Conservation (phyloP, 2,888 invertebrate genomes). For the Pogonocherus hispidulus region DNA sequence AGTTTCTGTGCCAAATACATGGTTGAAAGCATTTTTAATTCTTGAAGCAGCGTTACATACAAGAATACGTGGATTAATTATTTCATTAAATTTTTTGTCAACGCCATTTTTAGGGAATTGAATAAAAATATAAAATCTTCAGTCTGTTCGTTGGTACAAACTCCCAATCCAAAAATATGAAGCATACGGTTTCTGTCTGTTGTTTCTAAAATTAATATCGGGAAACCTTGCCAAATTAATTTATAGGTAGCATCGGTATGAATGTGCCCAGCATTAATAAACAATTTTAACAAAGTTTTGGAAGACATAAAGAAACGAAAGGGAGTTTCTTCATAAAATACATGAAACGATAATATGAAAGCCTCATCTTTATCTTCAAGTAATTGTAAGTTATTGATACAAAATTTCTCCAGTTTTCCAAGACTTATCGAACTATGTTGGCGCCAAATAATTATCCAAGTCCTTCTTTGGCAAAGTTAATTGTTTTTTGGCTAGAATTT, state of each 20-base stretch:
- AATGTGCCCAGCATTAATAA: conserved; percentile 18
- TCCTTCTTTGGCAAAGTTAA: conserved; percentile 30
- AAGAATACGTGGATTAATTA: conserved; percentile 42
- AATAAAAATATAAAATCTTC: conserved; percentile 48
- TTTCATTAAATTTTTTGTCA: conserved; percentile 16
- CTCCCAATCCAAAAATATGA: conserved; percentile 47
- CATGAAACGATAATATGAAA: conserved; percentile 19
- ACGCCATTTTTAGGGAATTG: conserved; percentile 35
- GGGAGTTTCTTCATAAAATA: conserved; percentile 25
- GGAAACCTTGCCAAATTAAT: conserved; percentile 48
- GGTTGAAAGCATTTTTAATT: conserved; percentile 41
- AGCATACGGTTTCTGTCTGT: conserved; percentile 49
- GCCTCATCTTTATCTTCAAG: conserved; percentile 33
- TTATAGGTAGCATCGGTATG: conserved; percentile 34
- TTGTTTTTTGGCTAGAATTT: conserved; percentile 35
- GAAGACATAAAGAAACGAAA: conserved; percentile 30
- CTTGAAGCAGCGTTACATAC: conserved; percentile 49
- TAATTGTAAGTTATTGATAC: conserved; percentile 26
- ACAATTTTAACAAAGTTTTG: conserved; percentile 13
- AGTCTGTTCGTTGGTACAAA: conserved; percentile 11
- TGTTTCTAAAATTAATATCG: conserved; percentile 49
- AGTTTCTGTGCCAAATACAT: conserved; percentile 42
- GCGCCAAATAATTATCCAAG: conserved; percentile 36
- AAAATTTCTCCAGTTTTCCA: conserved; percentile 33
- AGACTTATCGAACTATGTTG: conserved; percentile 35